Evolutionary conservation across 2,113 vertebrate genomes (phyloP).

Genomic region (Neopipo cinnamomea): DNA sequence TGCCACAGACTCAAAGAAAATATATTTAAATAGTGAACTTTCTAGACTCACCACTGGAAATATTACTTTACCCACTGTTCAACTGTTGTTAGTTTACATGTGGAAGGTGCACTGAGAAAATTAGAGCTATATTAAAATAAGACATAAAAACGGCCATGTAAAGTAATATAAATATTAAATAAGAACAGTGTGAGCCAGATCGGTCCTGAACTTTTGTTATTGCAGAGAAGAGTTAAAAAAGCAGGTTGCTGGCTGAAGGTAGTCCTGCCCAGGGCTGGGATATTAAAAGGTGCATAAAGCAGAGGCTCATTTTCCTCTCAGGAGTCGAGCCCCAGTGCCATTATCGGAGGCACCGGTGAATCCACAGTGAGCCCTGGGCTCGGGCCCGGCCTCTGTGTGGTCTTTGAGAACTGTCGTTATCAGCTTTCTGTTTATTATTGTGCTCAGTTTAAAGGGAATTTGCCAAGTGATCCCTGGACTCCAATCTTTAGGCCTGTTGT

Average conservation of each 20-base stretch:
- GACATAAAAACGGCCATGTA: rapidly evolving
- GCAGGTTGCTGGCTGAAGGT: not conserved
- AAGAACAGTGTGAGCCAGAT: rapidly evolving
- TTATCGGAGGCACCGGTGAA: conserved; percentile 2
- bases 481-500: conserved; percentile 78
- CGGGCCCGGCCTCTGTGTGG: conserved; percentile 61
- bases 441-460: conserved; percentile 75
- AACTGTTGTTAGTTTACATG: not conserved
- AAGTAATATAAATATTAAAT: not conserved
- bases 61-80: not conserved
- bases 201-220: not conserved
- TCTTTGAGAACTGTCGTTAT: conserved; percentile 69
- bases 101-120: not conserved
- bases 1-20: not conserved
- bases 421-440: conserved; percentile 75
- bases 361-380: not conserved
- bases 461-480: conserved; percentile 76
- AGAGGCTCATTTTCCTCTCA: not conserved
- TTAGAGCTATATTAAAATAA: not conserved
- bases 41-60: not conserved
- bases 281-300: conserved; percentile 16
- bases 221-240: not conserved
- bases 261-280: not conserved
- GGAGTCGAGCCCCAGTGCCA: not conserved
- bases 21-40: not conserved